Evolutionary conservation across 2,888 invertebrate genomes (phyloP).

Genomic region (Brenthis daphne): DNA sequence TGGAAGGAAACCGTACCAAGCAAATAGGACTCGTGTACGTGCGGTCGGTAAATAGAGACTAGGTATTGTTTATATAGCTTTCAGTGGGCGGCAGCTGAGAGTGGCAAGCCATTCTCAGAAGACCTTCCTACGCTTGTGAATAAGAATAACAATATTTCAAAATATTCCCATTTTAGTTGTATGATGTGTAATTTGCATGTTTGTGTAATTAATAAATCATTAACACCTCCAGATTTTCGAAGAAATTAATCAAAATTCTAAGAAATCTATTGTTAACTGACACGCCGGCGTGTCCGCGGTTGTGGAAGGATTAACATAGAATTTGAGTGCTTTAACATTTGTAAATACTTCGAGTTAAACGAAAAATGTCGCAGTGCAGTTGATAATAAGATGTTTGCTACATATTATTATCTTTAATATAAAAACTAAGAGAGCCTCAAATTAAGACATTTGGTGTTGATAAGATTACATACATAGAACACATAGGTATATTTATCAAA

Average conservation of each 20-base stretch:
- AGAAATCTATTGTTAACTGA: too few relatives aligned
- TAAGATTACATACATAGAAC: slow-evolving; percentile 34
- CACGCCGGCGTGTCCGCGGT: too few relatives aligned
- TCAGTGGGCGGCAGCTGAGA: slow-evolving; percentile 37
- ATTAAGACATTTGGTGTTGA: slow-evolving; percentile 33
- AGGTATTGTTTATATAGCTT: slow-evolving; percentile 31
- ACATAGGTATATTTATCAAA: slow-evolving; percentile 20
- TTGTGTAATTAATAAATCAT: too few relatives aligned
- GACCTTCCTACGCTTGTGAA: slow-evolving; percentile 17
- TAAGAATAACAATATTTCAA: slow-evolving; percentile 5
- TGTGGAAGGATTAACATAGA: too few relatives aligned
- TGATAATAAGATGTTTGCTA: slow-evolving; percentile 22
- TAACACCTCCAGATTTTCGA: too few relatives aligned
- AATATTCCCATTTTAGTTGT: too few relatives aligned
- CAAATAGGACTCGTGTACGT: slow-evolving; percentile 23
- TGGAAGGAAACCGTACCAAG: slow-evolving; percentile 6
- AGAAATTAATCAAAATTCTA: too few relatives aligned
- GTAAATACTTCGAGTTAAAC: slow-evolving; percentile 11
- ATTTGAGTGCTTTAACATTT: neutral
- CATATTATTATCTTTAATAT: slow-evolving; percentile 23
- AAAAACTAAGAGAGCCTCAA: slow-evolving; percentile 30
- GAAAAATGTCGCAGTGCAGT: slow-evolving; percentile 34
- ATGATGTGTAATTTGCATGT: too few relatives aligned
- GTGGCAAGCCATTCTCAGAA: slow-evolving; percentile 17
- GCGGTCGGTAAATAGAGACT: slow-evolving; percentile 30